Base-by-base conservation (phyloP, 2,797 vertebrate species). In the Zalophus californianus region DNA sequence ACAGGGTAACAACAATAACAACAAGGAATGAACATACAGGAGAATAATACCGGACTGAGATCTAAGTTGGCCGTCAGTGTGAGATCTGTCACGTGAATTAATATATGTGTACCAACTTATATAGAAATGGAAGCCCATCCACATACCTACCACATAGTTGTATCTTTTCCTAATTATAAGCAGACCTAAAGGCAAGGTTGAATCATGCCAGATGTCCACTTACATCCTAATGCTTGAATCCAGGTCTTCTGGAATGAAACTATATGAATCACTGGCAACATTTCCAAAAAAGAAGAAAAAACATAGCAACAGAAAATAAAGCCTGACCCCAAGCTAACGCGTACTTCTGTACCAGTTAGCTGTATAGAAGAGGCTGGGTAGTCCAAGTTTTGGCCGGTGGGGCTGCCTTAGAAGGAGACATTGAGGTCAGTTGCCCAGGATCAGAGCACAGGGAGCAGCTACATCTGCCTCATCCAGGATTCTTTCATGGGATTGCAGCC, bases 1-100 rank as follows among this genome's bases (percentile, higher is more conserved):
- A 99, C 98, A 98, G 98, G 98, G 98, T 98, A 99, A 99, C 98
- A 98, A 97, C 11, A 66, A 96, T 16, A 94, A 85, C 38, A 38
- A 38, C 38, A 84, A 84, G 54, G 98, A 98, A 98, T 98, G 98
- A 98, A 98, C 98, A 98, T 97, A 98, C 98, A 99, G 98, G 97
- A 97, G 98, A 98, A 98, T 38, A 38, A 38, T 38, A 38, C 38
- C 38, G 38, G 44, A 16, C 27, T 72, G n/a, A 89, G 44, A 68
- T 32, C 75, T 48, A 72, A 92, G 15, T 86, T 44, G 21, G 5
- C 84, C 86, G 52, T 62, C 48, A 7, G 52, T 58, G 14, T 48
- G 35, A 92, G 73, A 64, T 77, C 72, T 41, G 7, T 58, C 88
- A 62, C 7, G 35, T 20, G 12, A 25, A 85, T 75, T 79, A 44